phyloP scores from a whole-genome alignment of 2,888 invertebrate genomes.

The Drosophila koepferae region DNA sequence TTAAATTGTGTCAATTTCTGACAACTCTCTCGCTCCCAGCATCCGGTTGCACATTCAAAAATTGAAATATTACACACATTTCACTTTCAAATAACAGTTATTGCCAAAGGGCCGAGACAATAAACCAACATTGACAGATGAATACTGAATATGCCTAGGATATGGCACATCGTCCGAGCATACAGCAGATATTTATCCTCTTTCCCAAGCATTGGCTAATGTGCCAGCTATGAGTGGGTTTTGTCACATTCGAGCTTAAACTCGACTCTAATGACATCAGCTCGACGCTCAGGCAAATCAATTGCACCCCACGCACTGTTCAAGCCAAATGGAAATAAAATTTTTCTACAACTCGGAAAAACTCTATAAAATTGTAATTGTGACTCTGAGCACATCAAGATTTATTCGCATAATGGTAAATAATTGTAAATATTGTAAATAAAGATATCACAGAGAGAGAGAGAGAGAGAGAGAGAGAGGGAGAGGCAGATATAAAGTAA shows the following conservation, averaged over 20 bases:
- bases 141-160: slow-evolving; percentile 35
- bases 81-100: slow-evolving; percentile 60
- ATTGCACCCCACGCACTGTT: slow-evolving; percentile 9
- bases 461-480: background rate
- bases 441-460: background rate
- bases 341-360: slow-evolving; percentile 23
- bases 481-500: background rate
- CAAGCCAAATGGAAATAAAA: slow-evolving; percentile 10
- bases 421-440: slow-evolving; percentile 1
- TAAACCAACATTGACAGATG: slow-evolving; percentile 66
- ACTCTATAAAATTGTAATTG: background rate
- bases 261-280: slow-evolving; percentile 62
- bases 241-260: slow-evolving; percentile 47
- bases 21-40: slow-evolving; percentile 35
- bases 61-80: slow-evolving; percentile 82
- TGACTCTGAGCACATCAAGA: background rate
- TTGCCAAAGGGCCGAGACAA: slow-evolving; percentile 64
- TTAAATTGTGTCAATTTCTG: slow-evolving; percentile 77
- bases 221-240: slow-evolving; percentile 66
- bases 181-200: background rate
- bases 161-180: slow-evolving; percentile 23
- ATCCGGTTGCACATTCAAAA: slow-evolving; percentile 52
- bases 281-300: slow-evolving; percentile 6
- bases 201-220: slow-evolving; percentile 49
- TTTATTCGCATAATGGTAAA: background rate